phyloP scores from a whole-genome alignment of 2,113 vertebrate genomes.

The Cryptotis parvus region DNA sequence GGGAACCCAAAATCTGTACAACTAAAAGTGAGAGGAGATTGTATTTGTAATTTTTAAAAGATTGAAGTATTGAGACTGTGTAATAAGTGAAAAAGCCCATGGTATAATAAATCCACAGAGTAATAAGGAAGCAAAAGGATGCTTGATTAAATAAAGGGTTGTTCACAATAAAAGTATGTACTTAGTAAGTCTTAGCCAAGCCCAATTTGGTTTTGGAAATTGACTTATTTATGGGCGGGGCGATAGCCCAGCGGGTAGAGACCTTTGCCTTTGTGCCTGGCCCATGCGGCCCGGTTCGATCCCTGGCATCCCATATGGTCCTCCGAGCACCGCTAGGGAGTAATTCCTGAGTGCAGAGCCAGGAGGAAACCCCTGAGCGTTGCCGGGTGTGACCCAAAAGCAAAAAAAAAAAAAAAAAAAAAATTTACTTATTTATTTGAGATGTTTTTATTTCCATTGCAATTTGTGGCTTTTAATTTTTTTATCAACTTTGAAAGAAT shows the following conservation, averaged over 20 bases:
- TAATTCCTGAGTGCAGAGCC: no score
- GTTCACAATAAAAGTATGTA: constrained; percentile 35
- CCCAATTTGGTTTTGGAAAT: constrained; percentile 59
- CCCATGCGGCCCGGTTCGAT: no score
- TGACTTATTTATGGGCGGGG: no score
- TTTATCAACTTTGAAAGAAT: constrained; percentile 77
- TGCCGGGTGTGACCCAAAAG: no score
- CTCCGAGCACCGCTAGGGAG: no score
- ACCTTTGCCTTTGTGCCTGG: no score
- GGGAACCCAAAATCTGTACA: constrained; percentile 61
- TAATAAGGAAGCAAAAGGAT: not conserved
- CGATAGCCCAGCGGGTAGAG: no score
- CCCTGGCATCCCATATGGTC: no score
- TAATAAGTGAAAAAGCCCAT: constrained; percentile 48
- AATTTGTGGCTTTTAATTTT: not conserved
- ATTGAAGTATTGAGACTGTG: constrained; percentile 3
- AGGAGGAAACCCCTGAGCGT: no score
- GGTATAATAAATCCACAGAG: not conserved
- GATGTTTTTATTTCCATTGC: constrained; percentile 69
- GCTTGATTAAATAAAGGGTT: constrained; percentile 15
- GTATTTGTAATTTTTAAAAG: constrained; percentile 68
- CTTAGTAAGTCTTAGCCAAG: constrained; percentile 16
- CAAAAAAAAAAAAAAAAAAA: no score
- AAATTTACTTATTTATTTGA: constrained; percentile 54
- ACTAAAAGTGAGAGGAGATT: constrained; percentile 65